Base-by-base conservation (phyloP, 2,113 vertebrate genomes). In the Speoplatyrhinus poulsoni region DNA sequence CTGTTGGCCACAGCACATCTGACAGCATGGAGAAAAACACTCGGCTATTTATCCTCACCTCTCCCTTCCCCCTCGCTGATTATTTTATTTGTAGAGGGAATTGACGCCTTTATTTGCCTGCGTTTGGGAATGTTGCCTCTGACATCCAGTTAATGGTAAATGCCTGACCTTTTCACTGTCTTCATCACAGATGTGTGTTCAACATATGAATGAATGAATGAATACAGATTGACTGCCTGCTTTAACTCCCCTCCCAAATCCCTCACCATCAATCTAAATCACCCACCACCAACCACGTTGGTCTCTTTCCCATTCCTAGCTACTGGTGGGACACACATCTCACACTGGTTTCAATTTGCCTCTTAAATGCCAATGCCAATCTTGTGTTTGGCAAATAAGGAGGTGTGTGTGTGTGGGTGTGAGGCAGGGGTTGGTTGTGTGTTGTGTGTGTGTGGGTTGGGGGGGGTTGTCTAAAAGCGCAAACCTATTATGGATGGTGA, bases 341-440 rank as follows among this genome's bases (percentile, higher is more conserved):
- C 83, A 67, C 62, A 85, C 86, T 78, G 87, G 58, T 84, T 89
- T 81, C 77, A 79, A 90, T 88, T 87, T 85, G 81, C 76, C 73
- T 52, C 19, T 67, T 87, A 82, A 90, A 89, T 81, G 84, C 80
- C 84, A 84, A 52, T 62, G 68, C 77, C 83, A 82, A 67, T 79
- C 79, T 58, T 75, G 52, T 50, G 65, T 68, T 63, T 77, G 65
- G 80, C 79, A 76, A 62, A 46, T 46, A 32, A 56, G 66, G 70
- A 72, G 53, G 46, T 3, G 36, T 70, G 36, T 59, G 17, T 41
- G 63, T 26, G 19, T 26, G 19, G 0, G 26, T 26, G 61, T 60
- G 49, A 54, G 17, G 60, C 64, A 49, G 62, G 13, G 65, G 55
- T 59, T 70, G 64, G 77, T 58, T 48, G 56, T 75, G 12, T 46